A percentile compares a stretch with the other conserved stretches of the same genome.
Evolutionary conservation across 2,797 vertebrate genomes (phyloP).

Genomic region (Gambusia yucatana): DNA sequence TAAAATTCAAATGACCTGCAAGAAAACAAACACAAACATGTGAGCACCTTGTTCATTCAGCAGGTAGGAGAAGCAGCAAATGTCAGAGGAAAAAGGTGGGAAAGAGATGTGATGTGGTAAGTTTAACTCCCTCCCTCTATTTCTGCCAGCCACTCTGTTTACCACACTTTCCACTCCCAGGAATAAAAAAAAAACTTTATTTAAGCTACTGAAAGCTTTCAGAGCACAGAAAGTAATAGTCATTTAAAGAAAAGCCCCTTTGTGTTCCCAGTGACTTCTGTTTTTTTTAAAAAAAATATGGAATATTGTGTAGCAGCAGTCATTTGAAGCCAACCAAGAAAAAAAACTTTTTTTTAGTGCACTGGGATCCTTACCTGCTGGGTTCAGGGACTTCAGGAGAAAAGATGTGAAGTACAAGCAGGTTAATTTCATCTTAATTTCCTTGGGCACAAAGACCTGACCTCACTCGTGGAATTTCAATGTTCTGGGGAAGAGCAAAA

Average conservation of each 20-base stretch:
- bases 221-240: conserved; percentile 52
- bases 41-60: conserved; percentile 27
- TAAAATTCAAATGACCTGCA: conserved; percentile 70
- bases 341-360: conserved; percentile 8
- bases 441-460: conserved; percentile 70
- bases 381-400: conserved; percentile 22
- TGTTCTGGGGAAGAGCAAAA: conserved; percentile 57
- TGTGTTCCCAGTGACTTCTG: conserved; percentile 49
- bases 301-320: conserved; percentile 31
- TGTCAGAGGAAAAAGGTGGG: conserved; percentile 18
- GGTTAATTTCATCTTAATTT: conserved; percentile 73
- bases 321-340: conserved; percentile 18
- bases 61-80: conserved; percentile 45
- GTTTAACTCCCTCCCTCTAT: conserved; percentile 22
- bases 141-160: conserved; percentile 48
- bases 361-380: conserved; percentile 5
- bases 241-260: conserved; percentile 61
- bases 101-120: conserved; percentile 6
- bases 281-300: conserved; percentile 29
- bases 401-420: conserved; percentile 47
- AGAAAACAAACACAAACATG: conserved; percentile 50
- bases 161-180: conserved; percentile 62
- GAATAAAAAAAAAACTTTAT: conserved; percentile 53
- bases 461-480: conserved; percentile 80
- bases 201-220: conserved; percentile 36